Percentiles rank a stretch among this genome's conserved stretches.
Conservation (phyloP, 2,113 vertebrate genomes). For the Climacteris rufus region DNA sequence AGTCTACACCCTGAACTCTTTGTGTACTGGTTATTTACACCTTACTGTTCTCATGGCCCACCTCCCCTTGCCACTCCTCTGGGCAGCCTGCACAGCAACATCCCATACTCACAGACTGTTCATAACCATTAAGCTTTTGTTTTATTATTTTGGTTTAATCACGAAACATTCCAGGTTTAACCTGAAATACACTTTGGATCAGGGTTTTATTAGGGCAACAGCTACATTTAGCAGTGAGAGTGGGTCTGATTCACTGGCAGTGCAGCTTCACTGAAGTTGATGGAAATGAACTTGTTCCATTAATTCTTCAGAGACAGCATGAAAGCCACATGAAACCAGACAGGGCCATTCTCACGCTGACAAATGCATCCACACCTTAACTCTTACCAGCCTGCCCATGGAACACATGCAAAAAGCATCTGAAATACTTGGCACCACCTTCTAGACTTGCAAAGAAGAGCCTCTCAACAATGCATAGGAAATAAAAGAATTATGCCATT, state of each 20-base stretch:
- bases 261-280: neutral
- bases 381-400: neutral
- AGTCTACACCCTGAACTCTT: neutral
- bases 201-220: neutral
- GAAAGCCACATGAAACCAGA: conserved; percentile 34
- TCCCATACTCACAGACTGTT: neutral
- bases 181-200: neutral
- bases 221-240: conserved; percentile 3
- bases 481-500: neutral
- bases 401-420: neutral
- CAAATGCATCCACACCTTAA: conserved; percentile 5
- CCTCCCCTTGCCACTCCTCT: neutral
- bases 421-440: neutral
- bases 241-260: neutral
- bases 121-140: neutral
- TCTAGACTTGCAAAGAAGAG: neutral
- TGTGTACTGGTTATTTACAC: neutral
- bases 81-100: neutral
- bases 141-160: neutral
- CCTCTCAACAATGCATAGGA: neutral
- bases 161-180: neutral
- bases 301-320: neutral
- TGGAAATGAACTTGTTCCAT: conserved; percentile 30
- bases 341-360: conserved; percentile 9
- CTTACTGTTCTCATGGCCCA: neutral